Percentiles rank a stretch among this genome's conserved stretches.
phyloP scores from a whole-genome alignment of 2,113 vertebrate genomes.

The Ursus arctos region DNA sequence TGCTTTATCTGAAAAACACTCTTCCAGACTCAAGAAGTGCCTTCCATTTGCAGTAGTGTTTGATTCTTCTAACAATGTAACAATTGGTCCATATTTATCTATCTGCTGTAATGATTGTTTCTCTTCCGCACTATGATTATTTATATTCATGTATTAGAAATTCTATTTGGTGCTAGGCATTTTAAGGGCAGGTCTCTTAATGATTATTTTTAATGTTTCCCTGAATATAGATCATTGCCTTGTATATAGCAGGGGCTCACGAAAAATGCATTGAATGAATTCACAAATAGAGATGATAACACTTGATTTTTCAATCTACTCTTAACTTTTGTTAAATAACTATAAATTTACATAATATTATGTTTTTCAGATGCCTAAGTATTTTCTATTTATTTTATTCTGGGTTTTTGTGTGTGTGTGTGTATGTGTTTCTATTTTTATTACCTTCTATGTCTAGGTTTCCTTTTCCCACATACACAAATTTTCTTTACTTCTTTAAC shows the following conservation, averaged over 20 bases:
- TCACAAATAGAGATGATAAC: background rate
- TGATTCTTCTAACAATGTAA: background rate
- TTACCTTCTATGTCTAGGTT: background rate
- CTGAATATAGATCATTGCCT: background rate
- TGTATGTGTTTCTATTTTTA: background rate
- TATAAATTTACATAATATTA: background rate
- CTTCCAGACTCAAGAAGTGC: background rate
- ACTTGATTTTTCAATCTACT: background rate
- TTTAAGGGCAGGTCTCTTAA: background rate
- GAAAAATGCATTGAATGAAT: background rate
- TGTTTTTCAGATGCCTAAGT: background rate
- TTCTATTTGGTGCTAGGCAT: background rate
- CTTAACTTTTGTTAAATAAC: background rate
- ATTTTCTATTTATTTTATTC: conserved; percentile 15
- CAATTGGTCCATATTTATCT: background rate
- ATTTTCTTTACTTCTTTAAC: background rate
- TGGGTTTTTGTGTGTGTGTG: background rate
- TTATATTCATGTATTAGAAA: background rate
- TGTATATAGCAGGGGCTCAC: background rate
- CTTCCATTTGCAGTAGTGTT: background rate
- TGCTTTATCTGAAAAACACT: background rate
- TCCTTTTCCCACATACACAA: background rate
- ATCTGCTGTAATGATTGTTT: background rate
- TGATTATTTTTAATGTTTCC: conserved; percentile 12
- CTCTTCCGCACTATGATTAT: background rate